Evolutionary conservation across 2,888 invertebrate species (phyloP), one percentile per base, ranked within the genome.

Genomic region (Acanthoscelides obtectus): DNA sequence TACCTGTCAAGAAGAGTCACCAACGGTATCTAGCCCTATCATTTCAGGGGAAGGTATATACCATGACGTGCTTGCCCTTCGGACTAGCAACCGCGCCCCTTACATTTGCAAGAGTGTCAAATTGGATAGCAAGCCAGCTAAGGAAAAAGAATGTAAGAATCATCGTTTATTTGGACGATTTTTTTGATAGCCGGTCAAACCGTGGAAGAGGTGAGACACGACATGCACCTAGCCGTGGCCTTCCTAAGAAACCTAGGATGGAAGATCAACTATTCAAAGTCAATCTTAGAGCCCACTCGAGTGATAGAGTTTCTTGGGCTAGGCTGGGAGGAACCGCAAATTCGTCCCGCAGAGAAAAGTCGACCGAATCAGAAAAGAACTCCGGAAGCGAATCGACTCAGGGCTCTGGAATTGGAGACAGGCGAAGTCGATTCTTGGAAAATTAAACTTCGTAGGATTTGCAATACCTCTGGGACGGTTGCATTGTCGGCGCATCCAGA

Each of bases 21-120:
- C 73, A 71, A 22, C 75, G 76, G 64, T 76, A 70, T 64, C 71
- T 77, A 6, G 68, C 70, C 20, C 21, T 75, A 20, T 66, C 68
- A 19, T 64, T 71, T 72, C 20, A 71, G 17, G 70, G 68, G 12
- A 67, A 67, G 17, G 27, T 77, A 20, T 73, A 71, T 64, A 69
- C 74, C 4, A 77, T 77, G 72, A 69, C 75, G 0, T 72, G 72
- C 64, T 76, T 79, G 0, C 80, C 80, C 0, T 80, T 81, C 67
- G 79, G 79, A 0, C 72, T 81, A 3, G 71, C 79, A n/a, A 75
- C 72, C 3, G 80, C 79, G 0, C 79, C 79, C 0, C 22, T 71
- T 65, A 73, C 72, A 12, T 79, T 80, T 71, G 73, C 78, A 2
- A 69, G 74, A 6, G 27, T 80, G 0, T 70, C 76, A 66, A 80